A percentile compares a stretch with the other conserved stretches of the same genome.
phyloP scores from a whole-genome alignment of 1,140 invertebrate species.

The Conus ventricosus region DNA sequence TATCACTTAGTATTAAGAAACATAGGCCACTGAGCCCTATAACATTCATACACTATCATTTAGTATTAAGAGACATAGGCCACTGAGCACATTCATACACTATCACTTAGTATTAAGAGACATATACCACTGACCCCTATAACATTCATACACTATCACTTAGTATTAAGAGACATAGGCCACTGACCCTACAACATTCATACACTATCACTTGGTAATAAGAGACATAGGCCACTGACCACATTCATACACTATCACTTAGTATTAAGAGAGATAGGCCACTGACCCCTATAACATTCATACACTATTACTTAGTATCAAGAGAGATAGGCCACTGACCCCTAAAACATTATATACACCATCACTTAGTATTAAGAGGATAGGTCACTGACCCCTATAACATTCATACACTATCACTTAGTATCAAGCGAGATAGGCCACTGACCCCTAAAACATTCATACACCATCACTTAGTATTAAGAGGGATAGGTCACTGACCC shows the following conservation, averaged over 20 bases:
- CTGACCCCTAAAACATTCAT: conserved; percentile 69
- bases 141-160: background rate
- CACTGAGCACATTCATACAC: background rate
- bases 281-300: conserved; percentile 70
- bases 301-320: background rate
- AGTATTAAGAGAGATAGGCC: no score
- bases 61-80: background rate
- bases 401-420: no score
- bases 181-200: no score
- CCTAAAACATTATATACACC: conserved; percentile 74
- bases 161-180: background rate
- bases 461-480: background rate
- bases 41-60: background rate
- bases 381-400: conserved; percentile 77
- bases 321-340: conserved; percentile 77
- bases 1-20: no score
- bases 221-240: no score
- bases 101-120: background rate
- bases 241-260: no score
- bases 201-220: no score
- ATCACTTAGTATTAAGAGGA: conserved; percentile 9
- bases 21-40: no score
- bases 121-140: no score
- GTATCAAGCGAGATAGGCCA: conserved; percentile 87
- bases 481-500: conserved; percentile 78